Percentiles rank a stretch among this genome's conserved stretches.
Evolutionary conservation across 2,113 vertebrate species (phyloP).

Genomic region (Malurus alboscapulatus): DNA sequence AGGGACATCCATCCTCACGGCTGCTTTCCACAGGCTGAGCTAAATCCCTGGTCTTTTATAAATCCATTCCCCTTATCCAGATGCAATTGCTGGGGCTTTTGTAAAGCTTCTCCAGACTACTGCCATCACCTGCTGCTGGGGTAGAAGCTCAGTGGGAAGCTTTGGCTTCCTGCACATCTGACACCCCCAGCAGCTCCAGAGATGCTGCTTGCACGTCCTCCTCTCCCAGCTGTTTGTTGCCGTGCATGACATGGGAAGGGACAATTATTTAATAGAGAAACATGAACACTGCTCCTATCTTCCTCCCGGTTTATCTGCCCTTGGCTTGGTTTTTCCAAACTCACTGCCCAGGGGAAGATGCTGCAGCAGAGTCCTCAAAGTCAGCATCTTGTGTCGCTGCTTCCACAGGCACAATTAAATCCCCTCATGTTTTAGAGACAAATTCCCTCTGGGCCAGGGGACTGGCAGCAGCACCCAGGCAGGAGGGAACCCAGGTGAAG

Average conservation of each 20-base stretch:
- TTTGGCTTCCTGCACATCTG: background rate
- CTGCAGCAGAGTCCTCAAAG: background rate
- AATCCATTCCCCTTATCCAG: background rate
- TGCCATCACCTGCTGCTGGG: background rate
- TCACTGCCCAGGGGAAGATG: background rate
- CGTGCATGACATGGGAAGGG: rapidly evolving
- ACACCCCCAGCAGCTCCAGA: background rate
- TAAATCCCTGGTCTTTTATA: background rate
- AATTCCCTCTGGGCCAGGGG: background rate
- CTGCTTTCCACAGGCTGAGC: background rate
- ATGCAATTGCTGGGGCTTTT: background rate
- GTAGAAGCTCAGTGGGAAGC: background rate
- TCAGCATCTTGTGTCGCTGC: rapidly evolving
- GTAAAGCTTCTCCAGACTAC: background rate
- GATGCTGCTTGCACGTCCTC: background rate
- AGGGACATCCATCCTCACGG: background rate
- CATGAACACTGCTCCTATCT: background rate
- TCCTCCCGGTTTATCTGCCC: background rate
- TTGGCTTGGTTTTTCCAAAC: background rate
- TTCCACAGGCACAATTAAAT: background rate
- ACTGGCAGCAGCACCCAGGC: rapidly evolving
- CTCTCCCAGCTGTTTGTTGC: background rate
- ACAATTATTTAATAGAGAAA: background rate
- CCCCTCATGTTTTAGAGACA: background rate
- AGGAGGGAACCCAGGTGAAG: background rate